A percentile compares a stretch with the other conserved stretches of the same genome.
These are phyloP conservation scores for Doryteuthis pealeii DNA, from an alignment of 1,140 invertebrate species.

Conservation along the genomic window DNA sequence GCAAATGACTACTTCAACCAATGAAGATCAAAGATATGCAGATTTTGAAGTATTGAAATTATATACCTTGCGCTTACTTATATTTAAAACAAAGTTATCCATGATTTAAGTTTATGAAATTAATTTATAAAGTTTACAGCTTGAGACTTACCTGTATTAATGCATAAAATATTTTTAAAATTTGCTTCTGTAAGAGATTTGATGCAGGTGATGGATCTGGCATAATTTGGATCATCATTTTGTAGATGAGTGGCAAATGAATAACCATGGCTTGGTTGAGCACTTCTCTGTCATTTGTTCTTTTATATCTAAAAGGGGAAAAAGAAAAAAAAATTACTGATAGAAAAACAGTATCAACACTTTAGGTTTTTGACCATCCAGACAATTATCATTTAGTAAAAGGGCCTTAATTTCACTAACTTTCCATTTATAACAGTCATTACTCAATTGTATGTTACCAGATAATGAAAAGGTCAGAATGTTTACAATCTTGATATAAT, in stretches of 20 bases:
- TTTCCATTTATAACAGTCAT: no score
- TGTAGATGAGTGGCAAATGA: constrained; percentile 87
- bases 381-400: no score
- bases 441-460: no score
- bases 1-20: no score
- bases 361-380: constrained; percentile 7
- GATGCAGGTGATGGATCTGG: constrained; percentile 83
- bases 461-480: not conserved
- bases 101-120: no score
- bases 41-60: no score
- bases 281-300: constrained; percentile 81
- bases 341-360: no score
- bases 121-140: no score
- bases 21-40: no score
- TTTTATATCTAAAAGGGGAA: constrained; percentile 75
- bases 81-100: no score
- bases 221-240: constrained; percentile 79
- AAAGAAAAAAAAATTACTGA: not conserved
- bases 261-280: constrained; percentile 94
- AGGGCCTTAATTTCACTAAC: no score
- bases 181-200: constrained; percentile 90
- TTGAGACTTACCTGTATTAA: constrained; percentile 74
- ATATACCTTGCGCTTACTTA: no score
- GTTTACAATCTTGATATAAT: not conserved
- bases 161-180: constrained; percentile 95